A percentile compares a stretch with the other conserved stretches of the same genome.
These are phyloP conservation scores for Heliconius hortense DNA, from an alignment of 2,888 invertebrate species.

Conservation along the genomic window DNA sequence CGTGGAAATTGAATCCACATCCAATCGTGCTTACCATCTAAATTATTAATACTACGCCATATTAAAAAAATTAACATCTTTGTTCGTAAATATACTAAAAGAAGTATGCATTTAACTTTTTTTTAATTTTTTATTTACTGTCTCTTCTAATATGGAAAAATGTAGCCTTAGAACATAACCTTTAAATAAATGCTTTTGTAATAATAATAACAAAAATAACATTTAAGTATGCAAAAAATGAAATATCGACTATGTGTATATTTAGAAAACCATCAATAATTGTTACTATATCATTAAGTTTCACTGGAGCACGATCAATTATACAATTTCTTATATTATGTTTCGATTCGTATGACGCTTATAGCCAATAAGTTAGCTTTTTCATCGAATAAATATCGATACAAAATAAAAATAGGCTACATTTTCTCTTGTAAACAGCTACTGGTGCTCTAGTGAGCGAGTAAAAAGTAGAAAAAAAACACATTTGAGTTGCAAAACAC, in stretches of 20 bases:
- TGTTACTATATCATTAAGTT: slow-evolving; percentile 35
- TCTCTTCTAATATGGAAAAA: too few relatives aligned
- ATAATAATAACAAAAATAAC: not conserved
- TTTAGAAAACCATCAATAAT: slow-evolving; percentile 30
- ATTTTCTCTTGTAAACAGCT: slow-evolving; percentile 41
- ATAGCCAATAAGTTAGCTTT: slow-evolving; percentile 40
- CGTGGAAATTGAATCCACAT: too few relatives aligned
- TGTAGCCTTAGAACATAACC: not conserved
- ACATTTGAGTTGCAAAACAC: slow-evolving; percentile 61
- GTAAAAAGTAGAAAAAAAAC: slow-evolving; percentile 50
- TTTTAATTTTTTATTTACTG: too few relatives aligned
- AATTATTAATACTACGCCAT: too few relatives aligned
- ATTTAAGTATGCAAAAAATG: slow-evolving; percentile 19
- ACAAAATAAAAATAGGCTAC: slow-evolving; percentile 30
- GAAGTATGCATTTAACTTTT: too few relatives aligned
- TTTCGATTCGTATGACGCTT: slow-evolving; percentile 29
- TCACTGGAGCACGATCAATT: slow-evolving; percentile 26
- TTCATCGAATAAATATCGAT: slow-evolving; percentile 36
- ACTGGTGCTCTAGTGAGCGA: slow-evolving; percentile 40
- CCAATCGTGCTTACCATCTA: too few relatives aligned
- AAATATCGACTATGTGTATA: slow-evolving; percentile 8
- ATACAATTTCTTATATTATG: slow-evolving; percentile 31
- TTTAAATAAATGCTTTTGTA: not conserved
- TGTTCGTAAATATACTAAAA: too few relatives aligned
- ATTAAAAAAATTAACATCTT: too few relatives aligned